These are phyloP conservation scores for Mycalesis mineus DNA, from an alignment of 2,888 invertebrate species.

Conservation along the genomic window DNA sequence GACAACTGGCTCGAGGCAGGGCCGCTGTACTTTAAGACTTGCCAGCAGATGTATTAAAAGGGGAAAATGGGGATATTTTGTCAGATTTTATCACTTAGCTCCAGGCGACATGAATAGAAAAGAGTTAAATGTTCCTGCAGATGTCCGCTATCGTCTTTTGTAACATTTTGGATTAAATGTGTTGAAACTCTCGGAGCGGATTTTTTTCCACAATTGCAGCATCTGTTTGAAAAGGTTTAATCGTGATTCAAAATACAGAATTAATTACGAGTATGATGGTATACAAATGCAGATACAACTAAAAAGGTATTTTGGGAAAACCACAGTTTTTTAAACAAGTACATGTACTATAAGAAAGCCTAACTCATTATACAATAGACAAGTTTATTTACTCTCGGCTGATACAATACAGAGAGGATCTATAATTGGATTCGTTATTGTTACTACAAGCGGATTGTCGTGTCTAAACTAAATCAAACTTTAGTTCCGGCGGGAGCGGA, in stretches of 20 bases:
- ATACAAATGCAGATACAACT: too few species aligned
- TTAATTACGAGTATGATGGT: too few species aligned
- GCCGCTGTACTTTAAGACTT: slow-evolving; percentile 53
- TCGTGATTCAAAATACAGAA: too few species aligned
- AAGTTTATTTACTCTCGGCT: slow-evolving; percentile 4
- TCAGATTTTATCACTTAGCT: slow-evolving; percentile 61
- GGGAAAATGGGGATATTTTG: slow-evolving; percentile 63
- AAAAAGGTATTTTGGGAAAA: too few species aligned
- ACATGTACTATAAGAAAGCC: neutral
- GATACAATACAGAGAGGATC: slow-evolving; percentile 25
- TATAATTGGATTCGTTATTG: slow-evolving; percentile 37
- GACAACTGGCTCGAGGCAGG: slow-evolving; percentile 65
- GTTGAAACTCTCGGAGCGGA: slow-evolving; percentile 8
- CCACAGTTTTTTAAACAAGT: too few species aligned
- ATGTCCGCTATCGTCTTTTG: slow-evolving; percentile 30
- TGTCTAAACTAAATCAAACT: slow-evolving; percentile 72
- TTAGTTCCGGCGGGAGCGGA: slow-evolving; percentile 61
- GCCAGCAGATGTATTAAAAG: slow-evolving; percentile 71
- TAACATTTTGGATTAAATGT: slow-evolving; percentile 26
- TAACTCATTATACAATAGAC: neutral
- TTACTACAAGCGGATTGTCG: slow-evolving; percentile 34
- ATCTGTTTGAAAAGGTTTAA: neutral
- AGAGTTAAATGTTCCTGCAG: slow-evolving; percentile 34
- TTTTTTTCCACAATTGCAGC: neutral
- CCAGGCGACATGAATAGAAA: slow-evolving; percentile 54